A percentile compares a stretch with the other conserved stretches of the same genome.
These are phyloP conservation scores for Coranthus polyacanthus DNA, from an alignment of 2,797 vertebrate species.

Conservation along the genomic window DNA sequence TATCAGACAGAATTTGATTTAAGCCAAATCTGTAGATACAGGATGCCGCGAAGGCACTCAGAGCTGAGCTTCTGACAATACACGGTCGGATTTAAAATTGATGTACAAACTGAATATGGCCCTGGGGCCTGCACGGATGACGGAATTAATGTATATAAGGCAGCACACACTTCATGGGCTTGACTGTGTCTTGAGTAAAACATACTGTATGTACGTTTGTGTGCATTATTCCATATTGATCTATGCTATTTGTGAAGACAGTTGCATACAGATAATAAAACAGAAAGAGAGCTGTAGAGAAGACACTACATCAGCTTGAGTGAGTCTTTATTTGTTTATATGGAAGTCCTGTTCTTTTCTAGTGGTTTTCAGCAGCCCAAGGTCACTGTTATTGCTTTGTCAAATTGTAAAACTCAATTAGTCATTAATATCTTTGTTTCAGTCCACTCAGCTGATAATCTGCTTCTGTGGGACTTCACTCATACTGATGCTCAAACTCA, in stretches of 20 bases:
- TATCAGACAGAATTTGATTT: not conserved
- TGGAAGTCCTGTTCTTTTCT: not conserved
- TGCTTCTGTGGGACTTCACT: constrained; percentile 48
- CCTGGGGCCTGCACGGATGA: constrained; percentile 3
- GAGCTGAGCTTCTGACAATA: not conserved
- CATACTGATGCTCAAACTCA: constrained; percentile 35
- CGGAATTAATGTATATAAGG: constrained; percentile 22
- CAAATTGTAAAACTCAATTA: constrained; percentile 59
- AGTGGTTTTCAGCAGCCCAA: constrained; percentile 56
- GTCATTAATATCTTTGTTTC: constrained; percentile 59
- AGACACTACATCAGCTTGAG: too few species aligned
- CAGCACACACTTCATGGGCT: not conserved
- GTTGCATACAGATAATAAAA: not conserved
- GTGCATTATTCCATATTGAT: not conserved
- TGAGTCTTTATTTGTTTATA: constrained; percentile 29
- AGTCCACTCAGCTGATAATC: constrained; percentile 59
- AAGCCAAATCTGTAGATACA: not conserved
- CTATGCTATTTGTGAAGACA: not conserved
- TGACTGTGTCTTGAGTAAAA: constrained; percentile 10
- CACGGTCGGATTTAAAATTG: not conserved
- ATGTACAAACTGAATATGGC: constrained; percentile 14
- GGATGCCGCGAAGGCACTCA: not conserved
- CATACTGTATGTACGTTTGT: not conserved
- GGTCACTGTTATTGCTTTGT: constrained; percentile 48
- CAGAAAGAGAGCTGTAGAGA: not conserved